These are phyloP conservation scores for Platysternon megacephalum DNA, from an alignment of 2,113 vertebrate genomes.

Conservation along the genomic window DNA sequence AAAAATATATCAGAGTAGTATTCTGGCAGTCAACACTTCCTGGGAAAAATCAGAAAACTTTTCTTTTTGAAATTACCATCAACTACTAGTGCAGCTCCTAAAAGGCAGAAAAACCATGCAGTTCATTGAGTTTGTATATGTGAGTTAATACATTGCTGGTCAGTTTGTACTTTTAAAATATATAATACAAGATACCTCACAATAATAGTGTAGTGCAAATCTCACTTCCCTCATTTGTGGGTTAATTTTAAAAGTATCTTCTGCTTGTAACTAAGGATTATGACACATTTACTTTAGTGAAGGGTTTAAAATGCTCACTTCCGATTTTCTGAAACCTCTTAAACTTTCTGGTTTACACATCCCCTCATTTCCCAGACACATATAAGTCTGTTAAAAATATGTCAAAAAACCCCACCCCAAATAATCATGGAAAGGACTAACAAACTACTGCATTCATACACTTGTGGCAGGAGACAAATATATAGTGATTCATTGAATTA, in stretches of 20 bases:
- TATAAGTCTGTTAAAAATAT: not conserved
- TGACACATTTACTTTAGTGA: not conserved
- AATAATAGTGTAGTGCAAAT: not conserved
- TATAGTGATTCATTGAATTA: rapidly evolving
- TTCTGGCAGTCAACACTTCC: not conserved
- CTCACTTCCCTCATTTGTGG: not conserved
- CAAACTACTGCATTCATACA: not conserved
- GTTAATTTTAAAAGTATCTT: not conserved
- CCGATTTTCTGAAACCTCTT: not conserved
- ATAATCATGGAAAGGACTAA: not conserved
- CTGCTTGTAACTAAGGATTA: not conserved
- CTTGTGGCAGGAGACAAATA: rapidly evolving
- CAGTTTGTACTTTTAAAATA: not conserved
- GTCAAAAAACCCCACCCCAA: not conserved
- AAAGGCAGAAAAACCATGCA: not conserved
- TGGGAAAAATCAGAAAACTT: not conserved
- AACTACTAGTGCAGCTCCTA: not conserved
- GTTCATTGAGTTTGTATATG: not conserved
- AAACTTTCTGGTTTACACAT: not conserved
- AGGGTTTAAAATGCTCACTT: not conserved
- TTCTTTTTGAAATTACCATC: not conserved
- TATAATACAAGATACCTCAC: rapidly evolving
- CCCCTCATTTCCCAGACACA: not conserved
- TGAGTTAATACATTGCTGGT: rapidly evolving
- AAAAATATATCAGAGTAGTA: not conserved